Conservation (phyloP, 2,797 vertebrate species). For the Acanthis flammea region DNA sequence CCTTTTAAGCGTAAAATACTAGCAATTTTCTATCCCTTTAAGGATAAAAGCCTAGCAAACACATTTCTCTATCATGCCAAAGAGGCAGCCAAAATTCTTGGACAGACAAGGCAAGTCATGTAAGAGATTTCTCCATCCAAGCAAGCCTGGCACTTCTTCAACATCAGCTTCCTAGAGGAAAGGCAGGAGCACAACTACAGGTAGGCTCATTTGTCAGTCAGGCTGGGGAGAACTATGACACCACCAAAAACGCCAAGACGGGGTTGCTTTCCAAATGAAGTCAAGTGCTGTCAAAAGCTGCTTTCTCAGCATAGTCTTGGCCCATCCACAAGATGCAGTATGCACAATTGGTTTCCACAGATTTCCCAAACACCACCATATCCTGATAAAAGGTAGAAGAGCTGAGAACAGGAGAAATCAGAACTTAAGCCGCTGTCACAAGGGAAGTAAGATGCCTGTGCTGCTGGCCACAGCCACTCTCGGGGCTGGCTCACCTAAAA, state of each 20-base stretch:
- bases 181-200: not conserved
- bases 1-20: slow-evolving; percentile 23
- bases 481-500: not conserved
- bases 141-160: not conserved
- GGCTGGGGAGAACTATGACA: not conserved
- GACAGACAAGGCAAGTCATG: not conserved
- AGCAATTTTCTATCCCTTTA: slow-evolving; percentile 28
- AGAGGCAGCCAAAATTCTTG: slow-evolving; percentile 17
- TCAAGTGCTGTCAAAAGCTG: not conserved
- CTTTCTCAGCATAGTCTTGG: not conserved
- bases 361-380: not conserved
- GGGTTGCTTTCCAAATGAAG: not conserved
- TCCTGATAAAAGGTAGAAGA: not conserved
- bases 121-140: not conserved
- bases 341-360: not conserved
- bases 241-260: not conserved
- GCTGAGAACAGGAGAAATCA: not conserved
- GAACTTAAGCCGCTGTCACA: not conserved
- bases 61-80: not conserved
- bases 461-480: not conserved
- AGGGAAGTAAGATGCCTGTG: fast-evolving
- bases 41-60: slow-evolving; percentile 6
- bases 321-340: not conserved
- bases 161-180: slow-evolving; percentile 12
- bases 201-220: not conserved